These are phyloP conservation scores for Stichodactyla helianthus DNA, from an alignment of 64 coral and sea anemone species.

Conservation along the genomic window DNA sequence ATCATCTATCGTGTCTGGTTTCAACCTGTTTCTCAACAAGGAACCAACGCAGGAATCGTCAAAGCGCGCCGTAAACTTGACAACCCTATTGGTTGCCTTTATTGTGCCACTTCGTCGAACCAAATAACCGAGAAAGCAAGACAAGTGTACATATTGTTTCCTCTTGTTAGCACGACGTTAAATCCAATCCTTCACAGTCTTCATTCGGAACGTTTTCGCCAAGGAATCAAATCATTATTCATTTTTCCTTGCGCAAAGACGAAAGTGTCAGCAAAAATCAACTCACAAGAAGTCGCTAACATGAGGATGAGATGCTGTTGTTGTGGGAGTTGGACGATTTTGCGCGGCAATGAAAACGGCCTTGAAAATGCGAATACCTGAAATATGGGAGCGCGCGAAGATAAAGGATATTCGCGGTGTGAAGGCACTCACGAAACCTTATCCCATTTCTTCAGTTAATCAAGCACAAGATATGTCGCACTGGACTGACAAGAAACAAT, in stretches of 20 bases:
- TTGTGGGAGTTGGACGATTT: no score
- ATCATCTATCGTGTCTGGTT: slow-evolving; percentile 38
- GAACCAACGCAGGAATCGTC: slow-evolving; percentile 12
- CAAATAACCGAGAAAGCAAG: neutral
- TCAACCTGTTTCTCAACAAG: neutral
- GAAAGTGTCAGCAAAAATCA: neutral
- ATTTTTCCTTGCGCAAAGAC: neutral
- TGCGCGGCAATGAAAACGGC: neutral
- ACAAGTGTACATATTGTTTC: neutral
- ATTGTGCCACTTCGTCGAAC: neutral
- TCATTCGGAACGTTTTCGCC: neutral
- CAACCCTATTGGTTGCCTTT: slow-evolving; percentile 41
- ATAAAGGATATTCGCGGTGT: no score
- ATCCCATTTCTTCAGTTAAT: no score
- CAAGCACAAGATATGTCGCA: no score
- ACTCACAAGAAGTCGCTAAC: no score
- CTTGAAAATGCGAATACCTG: neutral
- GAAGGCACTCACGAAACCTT: no score
- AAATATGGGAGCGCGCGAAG: neutral
- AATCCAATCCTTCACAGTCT: slow-evolving; percentile 7
- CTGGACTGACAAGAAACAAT: no score
- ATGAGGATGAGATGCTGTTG: neutral
- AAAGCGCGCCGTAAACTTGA: slow-evolving; percentile 40
- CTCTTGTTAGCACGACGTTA: neutral
- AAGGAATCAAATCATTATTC: neutral